These are phyloP conservation scores for Pteruthius melanotis DNA, from an alignment of 2,113 vertebrate species.

Conservation along the genomic window DNA sequence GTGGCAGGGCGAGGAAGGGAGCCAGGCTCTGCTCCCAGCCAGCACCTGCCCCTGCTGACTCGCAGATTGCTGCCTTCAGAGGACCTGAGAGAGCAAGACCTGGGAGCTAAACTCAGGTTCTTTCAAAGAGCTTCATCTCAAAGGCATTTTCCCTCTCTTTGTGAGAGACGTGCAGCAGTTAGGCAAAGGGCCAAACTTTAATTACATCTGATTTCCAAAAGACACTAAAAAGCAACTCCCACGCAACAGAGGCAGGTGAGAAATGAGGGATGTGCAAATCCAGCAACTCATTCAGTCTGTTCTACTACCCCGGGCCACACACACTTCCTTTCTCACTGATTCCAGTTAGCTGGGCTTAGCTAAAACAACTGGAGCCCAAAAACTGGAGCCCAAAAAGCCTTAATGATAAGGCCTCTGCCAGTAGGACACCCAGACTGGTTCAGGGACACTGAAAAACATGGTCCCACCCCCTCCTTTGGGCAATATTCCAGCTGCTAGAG, in stretches of 20 bases:
- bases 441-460: background rate
- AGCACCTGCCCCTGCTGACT: background rate
- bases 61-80: background rate
- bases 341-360: background rate
- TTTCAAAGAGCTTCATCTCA: background rate
- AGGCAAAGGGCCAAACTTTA: conserved; percentile 1
- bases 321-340: background rate
- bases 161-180: background rate
- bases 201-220: background rate
- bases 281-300: background rate
- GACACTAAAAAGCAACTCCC: background rate
- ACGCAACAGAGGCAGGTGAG: background rate
- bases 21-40: background rate
- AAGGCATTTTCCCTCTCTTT: background rate
- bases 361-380: background rate
- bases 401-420: background rate
- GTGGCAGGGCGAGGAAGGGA: background rate
- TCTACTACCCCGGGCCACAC: background rate
- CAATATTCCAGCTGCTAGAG: background rate
- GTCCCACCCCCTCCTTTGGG: background rate
- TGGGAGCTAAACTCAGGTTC: background rate
- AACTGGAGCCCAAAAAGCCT: background rate
- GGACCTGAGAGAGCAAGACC: background rate
- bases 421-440: background rate
- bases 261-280: background rate